Evolutionary conservation across 1,140 invertebrate genomes (phyloP), one percentile per base, ranked within the genome.

Genomic region (Hyles vespertilio): DNA sequence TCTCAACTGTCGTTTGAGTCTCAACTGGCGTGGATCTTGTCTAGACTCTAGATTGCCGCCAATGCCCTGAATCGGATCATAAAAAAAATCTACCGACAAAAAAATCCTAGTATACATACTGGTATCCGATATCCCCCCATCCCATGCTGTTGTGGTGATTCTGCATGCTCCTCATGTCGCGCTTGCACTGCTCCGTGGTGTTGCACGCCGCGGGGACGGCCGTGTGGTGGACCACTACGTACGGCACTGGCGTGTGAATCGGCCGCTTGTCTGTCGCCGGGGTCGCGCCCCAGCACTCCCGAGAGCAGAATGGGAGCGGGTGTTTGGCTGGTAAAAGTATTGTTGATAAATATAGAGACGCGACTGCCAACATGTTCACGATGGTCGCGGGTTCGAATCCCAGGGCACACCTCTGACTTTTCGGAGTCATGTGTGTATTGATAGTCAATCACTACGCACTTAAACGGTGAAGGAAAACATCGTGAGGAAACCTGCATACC

Each of bases 141-240:
- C 87, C 89, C n/a, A 89, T 87, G 36, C 76, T 81, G 47, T 89
- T 88, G 70, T 93, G 92, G 11, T 87, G 89, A 32, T 89, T 69
- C 74, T 93, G 92, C 90, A 93, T 92, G 56, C 73, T 84, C 52
- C 81, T 78, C 91, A 93, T 89, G 45, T 89, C 73, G 7, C 61
- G 61, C 45, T 77, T 79, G 66, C 92, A 93, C 36, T 92, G 88
- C 5, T 74, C 61, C 1, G 80, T 74, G 52, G 68, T 92, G 34
- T 79, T 78, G 69, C 95, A 96, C 0, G 91, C 92, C 0, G 59
- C 81, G 0, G 92, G 92, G 52, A 91, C 87, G 65, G 92, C 93
- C 0, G 93, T 93, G 70, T 96, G 95, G 82, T 95, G 94, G 49
- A 96, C 94, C 61, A 96, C 92, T 1, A 95, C 94, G 65, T 92